Evolutionary conservation across 2,888 invertebrate genomes (phyloP).

Genomic region (Drosophila emarginata): DNA sequence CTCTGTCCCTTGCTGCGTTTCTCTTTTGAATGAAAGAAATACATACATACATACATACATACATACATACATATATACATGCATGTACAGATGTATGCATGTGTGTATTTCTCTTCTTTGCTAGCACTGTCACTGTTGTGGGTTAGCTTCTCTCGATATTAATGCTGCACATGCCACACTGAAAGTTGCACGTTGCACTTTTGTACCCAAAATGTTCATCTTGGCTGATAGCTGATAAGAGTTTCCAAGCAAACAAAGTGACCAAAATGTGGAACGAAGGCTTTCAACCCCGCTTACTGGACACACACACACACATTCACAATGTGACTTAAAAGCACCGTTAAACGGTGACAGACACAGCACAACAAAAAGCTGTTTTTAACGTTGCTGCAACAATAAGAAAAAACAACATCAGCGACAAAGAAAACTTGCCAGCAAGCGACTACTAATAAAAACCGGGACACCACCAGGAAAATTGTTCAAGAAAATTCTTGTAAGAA

Average conservation of each 20-base stretch:
- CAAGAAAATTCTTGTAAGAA: slow-evolving; percentile 72
- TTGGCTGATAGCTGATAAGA: slow-evolving; percentile 65
- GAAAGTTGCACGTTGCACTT: slow-evolving; percentile 40
- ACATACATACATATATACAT: too few species aligned
- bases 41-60: too few species aligned
- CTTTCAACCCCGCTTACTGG: slow-evolving; percentile 6
- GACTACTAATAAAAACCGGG: slow-evolving; percentile 44
- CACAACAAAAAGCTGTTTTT: slow-evolving; percentile 47
- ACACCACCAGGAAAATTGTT: slow-evolving; percentile 63
- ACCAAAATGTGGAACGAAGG: slow-evolving; percentile 11
- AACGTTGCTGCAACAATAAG: slow-evolving; percentile 30
- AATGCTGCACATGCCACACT: slow-evolving; percentile 43
- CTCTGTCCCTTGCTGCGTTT: slow-evolving; percentile 14
- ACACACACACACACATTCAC: slow-evolving; percentile 22
- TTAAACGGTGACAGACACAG: slow-evolving; percentile 64
- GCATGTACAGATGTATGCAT: not conserved
- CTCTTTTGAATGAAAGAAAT: too few species aligned
- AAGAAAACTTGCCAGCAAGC: slow-evolving; percentile 45
- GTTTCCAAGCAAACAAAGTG: slow-evolving; percentile 17
- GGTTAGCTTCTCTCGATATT: slow-evolving; percentile 3
- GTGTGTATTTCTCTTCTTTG: not conserved
- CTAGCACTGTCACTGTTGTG: not conserved
- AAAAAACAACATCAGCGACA: slow-evolving; percentile 36
- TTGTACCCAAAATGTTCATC: slow-evolving; percentile 8
- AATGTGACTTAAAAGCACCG: slow-evolving; percentile 58